phyloP scores from a whole-genome alignment of 2,888 invertebrate species.

The Ypsolopha scabrella region DNA sequence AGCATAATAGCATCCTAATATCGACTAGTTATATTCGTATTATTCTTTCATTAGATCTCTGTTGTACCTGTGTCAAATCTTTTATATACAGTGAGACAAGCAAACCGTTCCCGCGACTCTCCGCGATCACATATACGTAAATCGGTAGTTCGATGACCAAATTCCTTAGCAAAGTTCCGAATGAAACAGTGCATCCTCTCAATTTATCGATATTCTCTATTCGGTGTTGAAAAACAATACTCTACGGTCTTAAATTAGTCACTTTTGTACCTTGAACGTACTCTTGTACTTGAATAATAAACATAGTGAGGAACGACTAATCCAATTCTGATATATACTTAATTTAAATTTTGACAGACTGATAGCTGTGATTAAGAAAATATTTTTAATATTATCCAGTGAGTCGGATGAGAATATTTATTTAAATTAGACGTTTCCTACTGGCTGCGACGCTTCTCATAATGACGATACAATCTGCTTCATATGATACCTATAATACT shows the following conservation, averaged over 20 bases:
- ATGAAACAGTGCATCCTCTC: slow-evolving; percentile 28
- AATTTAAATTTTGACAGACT: slow-evolving; percentile 71
- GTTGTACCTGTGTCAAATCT: slow-evolving; percentile 68
- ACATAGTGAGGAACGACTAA: slow-evolving; percentile 62
- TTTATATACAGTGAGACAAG: slow-evolving; percentile 43
- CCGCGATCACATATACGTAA: slow-evolving; percentile 49
- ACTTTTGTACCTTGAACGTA: slow-evolving; percentile 65
- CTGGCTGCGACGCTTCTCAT: slow-evolving; percentile 53
- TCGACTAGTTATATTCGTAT: slow-evolving; percentile 63
- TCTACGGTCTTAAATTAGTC: slow-evolving; percentile 65
- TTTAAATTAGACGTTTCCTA: slow-evolving; percentile 64
- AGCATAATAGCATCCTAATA: slow-evolving; percentile 67
- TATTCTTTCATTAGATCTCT: slow-evolving; percentile 70
- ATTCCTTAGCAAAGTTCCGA: slow-evolving; percentile 37
- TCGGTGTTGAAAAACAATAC: slow-evolving; percentile 50
- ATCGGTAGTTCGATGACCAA: slow-evolving; percentile 52
- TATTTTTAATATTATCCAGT: slow-evolving; percentile 71
- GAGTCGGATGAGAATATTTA: slow-evolving; percentile 67
- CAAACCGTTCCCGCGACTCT: slow-evolving; percentile 43
- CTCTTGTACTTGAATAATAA: slow-evolving; percentile 55
- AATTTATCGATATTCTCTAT: slow-evolving; percentile 36
- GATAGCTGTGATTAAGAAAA: slow-evolving; percentile 71
- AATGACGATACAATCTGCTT: slow-evolving; percentile 53
- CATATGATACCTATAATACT: slow-evolving; percentile 49
- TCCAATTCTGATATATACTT: slow-evolving; percentile 69